phyloP scores from a whole-genome alignment of 2,113 vertebrate genomes.

The Pelusios castaneus region DNA sequence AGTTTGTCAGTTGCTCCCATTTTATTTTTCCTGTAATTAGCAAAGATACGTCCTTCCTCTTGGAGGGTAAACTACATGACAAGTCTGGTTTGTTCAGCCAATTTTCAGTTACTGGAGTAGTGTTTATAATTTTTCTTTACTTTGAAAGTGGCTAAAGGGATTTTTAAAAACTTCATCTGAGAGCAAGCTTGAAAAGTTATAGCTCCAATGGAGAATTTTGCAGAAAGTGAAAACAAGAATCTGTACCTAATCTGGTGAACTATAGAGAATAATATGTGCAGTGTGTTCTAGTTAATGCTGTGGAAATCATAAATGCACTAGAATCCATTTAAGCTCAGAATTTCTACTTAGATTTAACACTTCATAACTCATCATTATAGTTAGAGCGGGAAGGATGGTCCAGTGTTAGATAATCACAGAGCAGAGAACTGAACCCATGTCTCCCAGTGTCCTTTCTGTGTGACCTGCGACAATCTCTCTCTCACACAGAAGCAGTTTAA shows the following conservation, averaged over 20 bases:
- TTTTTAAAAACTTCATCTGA: slow-evolving; percentile 15
- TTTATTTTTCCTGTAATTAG: slow-evolving; percentile 49
- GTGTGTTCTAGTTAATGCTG: slow-evolving; percentile 7
- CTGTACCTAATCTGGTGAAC: slow-evolving; percentile 1
- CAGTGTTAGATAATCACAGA: too few relatives aligned
- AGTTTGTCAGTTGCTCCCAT: slow-evolving; percentile 32
- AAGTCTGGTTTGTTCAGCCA: slow-evolving; percentile 56
- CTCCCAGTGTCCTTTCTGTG: not conserved
- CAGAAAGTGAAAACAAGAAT: not conserved
- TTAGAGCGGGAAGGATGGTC: not conserved
- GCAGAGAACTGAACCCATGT: too few relatives aligned
- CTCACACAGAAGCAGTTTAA: not conserved
- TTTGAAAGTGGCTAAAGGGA: slow-evolving; percentile 60
- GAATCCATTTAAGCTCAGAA: not conserved
- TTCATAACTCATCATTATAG: not conserved
- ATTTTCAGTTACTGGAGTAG: not conserved
- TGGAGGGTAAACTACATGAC: not conserved
- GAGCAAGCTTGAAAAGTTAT: slow-evolving; percentile 44
- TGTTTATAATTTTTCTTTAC: slow-evolving; percentile 60
- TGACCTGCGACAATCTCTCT: not conserved
- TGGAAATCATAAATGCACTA: not conserved
- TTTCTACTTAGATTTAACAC: not conserved
- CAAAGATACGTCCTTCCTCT: slow-evolving; percentile 53
- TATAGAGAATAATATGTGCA: not conserved
- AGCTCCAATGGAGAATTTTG: slow-evolving; percentile 23